Base-by-base conservation (phyloP, 2,113 vertebrate genomes). In the Paradisaea rubra region DNA sequence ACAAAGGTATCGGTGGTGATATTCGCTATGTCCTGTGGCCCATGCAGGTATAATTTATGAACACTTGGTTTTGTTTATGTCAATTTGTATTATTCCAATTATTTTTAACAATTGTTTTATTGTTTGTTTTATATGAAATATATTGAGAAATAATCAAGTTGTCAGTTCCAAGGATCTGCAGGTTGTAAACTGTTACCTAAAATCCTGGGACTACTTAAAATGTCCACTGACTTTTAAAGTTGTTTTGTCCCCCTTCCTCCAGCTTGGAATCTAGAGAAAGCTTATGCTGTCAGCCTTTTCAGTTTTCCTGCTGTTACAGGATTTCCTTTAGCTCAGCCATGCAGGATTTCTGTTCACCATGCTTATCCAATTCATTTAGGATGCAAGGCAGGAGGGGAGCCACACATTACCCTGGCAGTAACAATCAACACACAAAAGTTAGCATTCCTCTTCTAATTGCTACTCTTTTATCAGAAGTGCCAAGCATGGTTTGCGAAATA, bases 11-110 rank as follows among this genome's bases (percentile, higher is more conserved):
- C 17, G 41, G 10, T 2, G 97, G 97, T 23, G 95, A 98, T 56
- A 93, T 97, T 68, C 97, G 95, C 21, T 97, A 96, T 66, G 41
- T 97, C 49, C 94, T 98, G n/a, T 98, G 98, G 98, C 98, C 97
- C 18, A 96, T 98, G 56, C 97, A 98, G 97, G 98, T 98, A 97
- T 42, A 70, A 21, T 8, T 22, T 13, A 33, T 20, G 22, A 47
- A 77, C 42, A 56, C 35, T 52, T 83, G 2, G 1, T 33, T 17
- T 4, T 39, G 4, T 65, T 45, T 44, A 52, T 15, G 11, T 45
- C 24, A 21, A 13, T 64, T 59, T 59, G 72, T 90, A 45, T 41
- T 77, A 60, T 65, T 64, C 7, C 3, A 49, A 7, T 17, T 80
- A 45, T 72, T 72, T 69, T 57, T 11, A 63, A 54, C 20, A 42